A percentile compares a stretch with the other conserved stretches of the same genome.
These are phyloP conservation scores for Circaetus cinerascens DNA, from an alignment of 2,113 vertebrate genomes.

Conservation along the genomic window DNA sequence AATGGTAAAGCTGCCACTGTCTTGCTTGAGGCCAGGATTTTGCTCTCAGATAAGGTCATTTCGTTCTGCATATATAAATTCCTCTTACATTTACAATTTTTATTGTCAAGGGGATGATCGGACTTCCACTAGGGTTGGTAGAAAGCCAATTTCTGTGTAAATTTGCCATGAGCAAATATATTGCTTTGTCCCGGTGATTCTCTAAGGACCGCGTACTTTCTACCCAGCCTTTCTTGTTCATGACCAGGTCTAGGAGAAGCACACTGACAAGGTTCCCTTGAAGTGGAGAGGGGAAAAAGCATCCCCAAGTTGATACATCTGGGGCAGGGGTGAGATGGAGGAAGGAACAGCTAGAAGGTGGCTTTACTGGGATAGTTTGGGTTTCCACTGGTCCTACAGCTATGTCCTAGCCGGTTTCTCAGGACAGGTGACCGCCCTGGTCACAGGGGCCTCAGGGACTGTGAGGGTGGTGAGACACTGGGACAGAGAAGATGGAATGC, in stretches of 20 bases:
- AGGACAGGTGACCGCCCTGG: rapidly evolving
- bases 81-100: not conserved
- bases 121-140: not conserved
- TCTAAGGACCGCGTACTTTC: not conserved
- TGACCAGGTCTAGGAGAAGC: not conserved
- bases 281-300: not conserved
- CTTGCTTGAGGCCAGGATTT: not conserved
- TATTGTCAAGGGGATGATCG: not conserved
- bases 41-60: not conserved
- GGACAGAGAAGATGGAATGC: not conserved
- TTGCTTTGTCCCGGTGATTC: not conserved
- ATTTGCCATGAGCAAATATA: not conserved
- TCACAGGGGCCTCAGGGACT: not conserved
- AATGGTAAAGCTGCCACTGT: not conserved
- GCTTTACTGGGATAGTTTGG: not conserved
- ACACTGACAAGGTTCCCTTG: not conserved
- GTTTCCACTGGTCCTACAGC: not conserved
- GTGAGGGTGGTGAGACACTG: not conserved
- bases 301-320: not conserved
- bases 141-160: not conserved
- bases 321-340: rapidly evolving
- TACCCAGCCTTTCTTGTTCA: not conserved
- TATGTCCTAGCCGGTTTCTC: not conserved
- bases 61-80: not conserved
- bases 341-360: not conserved